phyloP scores from a whole-genome alignment of 2,113 vertebrate genomes.

The zebrafish (Danio rerio) region GRCz12tu NC_133184.1:51268501-51269000 shows the following conservation, averaged over 20 bases:
- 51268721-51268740: constrained; percentile 39
- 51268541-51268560: background rate
- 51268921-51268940: no score
- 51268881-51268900: background rate
- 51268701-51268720: background rate
- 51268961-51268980: no score
- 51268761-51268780: constrained; percentile 36
- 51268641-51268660: background rate
- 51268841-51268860: background rate
- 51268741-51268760: constrained; percentile 20
- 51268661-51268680: constrained; percentile 40
- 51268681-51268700: constrained; percentile 27
- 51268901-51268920: background rate
- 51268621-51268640: background rate
- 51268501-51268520: background rate
- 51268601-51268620: background rate
- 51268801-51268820: constrained; percentile 4
- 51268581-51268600: background rate
- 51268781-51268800: constrained; percentile 20
- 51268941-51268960: no score
- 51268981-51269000: no score
- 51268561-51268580: background rate
- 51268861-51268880: background rate
- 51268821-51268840: background rate
- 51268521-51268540: background rate